phyloP scores from a whole-genome alignment of 2,113 vertebrate species.

The Gavialis gangeticus region DNA sequence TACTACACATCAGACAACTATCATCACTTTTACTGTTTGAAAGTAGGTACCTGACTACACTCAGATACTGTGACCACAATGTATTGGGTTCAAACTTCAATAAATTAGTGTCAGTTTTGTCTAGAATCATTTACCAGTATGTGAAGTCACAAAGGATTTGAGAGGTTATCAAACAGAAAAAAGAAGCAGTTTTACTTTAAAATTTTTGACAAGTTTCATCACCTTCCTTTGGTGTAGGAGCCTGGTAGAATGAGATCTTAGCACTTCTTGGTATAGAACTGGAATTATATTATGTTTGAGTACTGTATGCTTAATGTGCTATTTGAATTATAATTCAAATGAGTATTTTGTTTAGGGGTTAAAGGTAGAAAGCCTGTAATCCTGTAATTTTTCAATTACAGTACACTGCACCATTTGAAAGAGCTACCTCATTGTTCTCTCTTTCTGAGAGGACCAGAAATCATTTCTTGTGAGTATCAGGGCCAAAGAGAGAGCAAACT shows the following conservation, averaged over 20 bases:
- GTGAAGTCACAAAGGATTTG: background rate
- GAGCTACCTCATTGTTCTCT: background rate
- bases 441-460: background rate
- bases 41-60: background rate
- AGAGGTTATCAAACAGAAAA: background rate
- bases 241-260: background rate
- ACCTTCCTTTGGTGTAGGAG: background rate
- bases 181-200: background rate
- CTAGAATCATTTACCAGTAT: background rate
- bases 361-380: background rate
- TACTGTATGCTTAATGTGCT: background rate
- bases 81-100: background rate
- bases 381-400: background rate
- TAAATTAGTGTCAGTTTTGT: background rate
- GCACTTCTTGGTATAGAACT: background rate
- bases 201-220: background rate
- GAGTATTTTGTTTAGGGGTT: background rate
- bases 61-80: accelerated
- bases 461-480: background rate
- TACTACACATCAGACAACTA: background rate
- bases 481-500: background rate
- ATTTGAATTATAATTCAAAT: background rate
- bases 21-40: background rate
- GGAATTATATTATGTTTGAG: background rate
- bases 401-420: background rate